These are phyloP conservation scores for Coptotermes formosanus DNA, from an alignment of 1,140 invertebrate genomes.

Conservation along the genomic window DNA sequence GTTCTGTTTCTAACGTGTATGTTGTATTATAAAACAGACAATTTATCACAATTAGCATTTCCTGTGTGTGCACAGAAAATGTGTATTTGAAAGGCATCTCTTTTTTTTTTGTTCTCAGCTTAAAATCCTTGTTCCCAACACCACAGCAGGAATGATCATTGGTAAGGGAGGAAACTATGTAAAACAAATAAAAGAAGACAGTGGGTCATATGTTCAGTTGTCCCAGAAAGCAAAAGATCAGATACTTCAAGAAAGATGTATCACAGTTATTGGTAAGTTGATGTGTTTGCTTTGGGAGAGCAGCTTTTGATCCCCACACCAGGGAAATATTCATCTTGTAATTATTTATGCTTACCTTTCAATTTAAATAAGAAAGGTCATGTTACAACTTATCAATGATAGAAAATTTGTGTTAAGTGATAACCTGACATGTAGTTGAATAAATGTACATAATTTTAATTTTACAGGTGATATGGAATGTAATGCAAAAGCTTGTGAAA, in stretches of 20 bases:
- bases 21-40: no score
- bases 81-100: not conserved
- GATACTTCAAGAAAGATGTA: slow-evolving; percentile 92
- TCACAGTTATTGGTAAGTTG: slow-evolving; percentile 85
- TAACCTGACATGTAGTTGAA: no score
- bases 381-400: no score
- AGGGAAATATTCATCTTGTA: no score
- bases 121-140: slow-evolving; percentile 97
- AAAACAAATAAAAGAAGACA: slow-evolving; percentile 97
- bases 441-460: not conserved
- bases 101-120: slow-evolving; percentile 60
- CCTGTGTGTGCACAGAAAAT: not conserved
- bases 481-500: slow-evolving; percentile 87
- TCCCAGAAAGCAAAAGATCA: slow-evolving; percentile 98
- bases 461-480: slow-evolving; percentile 77
- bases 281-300: not conserved
- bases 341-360: no score
- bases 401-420: no score
- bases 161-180: slow-evolving; percentile 97
- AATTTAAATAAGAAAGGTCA: no score
- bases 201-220: slow-evolving; percentile 96
- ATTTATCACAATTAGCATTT: not conserved
- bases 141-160: slow-evolving; percentile 98
- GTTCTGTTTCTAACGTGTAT: no score
- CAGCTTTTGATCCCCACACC: no score